A percentile compares a stretch with the other conserved stretches of the same genome.
Evolutionary conservation across 1,140 invertebrate genomes (phyloP).

Genomic region (Listronotus bonariensis): DNA sequence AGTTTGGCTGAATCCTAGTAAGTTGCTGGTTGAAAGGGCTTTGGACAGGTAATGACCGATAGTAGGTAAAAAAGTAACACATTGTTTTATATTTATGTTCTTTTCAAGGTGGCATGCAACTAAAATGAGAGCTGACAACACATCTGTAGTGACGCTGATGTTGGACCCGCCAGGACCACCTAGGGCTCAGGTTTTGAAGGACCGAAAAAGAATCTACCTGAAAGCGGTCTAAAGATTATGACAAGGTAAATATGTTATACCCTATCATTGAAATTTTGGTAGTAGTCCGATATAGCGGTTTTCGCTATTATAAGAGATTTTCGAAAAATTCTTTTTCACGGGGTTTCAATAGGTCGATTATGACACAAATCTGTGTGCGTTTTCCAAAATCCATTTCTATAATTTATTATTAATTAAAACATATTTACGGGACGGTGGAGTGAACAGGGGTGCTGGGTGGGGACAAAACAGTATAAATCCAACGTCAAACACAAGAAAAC

Average conservation of each 20-base stretch:
- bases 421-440: no score
- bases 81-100: slow-evolving; percentile 3
- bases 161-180: slow-evolving; percentile 89
- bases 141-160: slow-evolving; percentile 91
- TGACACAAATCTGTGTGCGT: no score
- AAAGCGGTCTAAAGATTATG: slow-evolving; percentile 49
- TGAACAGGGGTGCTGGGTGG: no score
- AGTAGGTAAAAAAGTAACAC: neutral
- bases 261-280: no score
- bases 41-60: slow-evolving; percentile 62
- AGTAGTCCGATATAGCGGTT: no score
- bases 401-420: no score
- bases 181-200: slow-evolving; percentile 65
- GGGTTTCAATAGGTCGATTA: no score
- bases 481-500: no score
- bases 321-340: no score
- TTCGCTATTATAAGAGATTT: no score
- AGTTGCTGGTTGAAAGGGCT: slow-evolving; percentile 85
- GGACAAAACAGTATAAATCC: no score
- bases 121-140: slow-evolving; percentile 91
- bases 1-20: slow-evolving; percentile 87
- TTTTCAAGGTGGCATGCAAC: slow-evolving; percentile 66
- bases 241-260: slow-evolving; percentile 37
- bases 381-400: no score
- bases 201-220: slow-evolving; percentile 52